phyloP scores from a whole-genome alignment of 2,888 invertebrate genomes.

The Lasioglossum leucozonium region DNA sequence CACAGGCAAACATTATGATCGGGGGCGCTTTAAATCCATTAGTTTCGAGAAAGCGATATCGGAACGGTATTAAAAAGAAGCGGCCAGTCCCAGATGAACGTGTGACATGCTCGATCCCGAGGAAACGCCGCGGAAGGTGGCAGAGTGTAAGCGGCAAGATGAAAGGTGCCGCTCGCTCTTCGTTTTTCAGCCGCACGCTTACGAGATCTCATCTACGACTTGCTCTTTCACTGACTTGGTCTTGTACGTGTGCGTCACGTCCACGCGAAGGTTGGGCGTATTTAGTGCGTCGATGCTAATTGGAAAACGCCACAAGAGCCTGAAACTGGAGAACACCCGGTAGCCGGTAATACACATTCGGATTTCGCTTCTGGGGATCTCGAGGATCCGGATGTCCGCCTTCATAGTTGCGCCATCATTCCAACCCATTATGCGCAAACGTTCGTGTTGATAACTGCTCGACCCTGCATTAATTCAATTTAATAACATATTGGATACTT shows the following conservation, averaged over 20 bases:
- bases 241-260: constrained; percentile 15
- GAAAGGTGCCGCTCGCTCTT: constrained; percentile 63
- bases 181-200: constrained; percentile 61
- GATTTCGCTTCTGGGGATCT: constrained; percentile 24
- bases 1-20: no score
- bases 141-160: constrained; percentile 69
- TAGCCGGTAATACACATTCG: constrained; percentile 46
- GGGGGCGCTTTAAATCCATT: not conserved
- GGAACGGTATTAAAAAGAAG: constrained; percentile 14
- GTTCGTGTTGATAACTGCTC: not conserved
- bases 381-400: constrained; percentile 52
- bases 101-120: not conserved
- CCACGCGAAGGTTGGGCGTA: constrained; percentile 49
- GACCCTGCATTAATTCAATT: not conserved
- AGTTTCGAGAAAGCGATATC: not conserved
- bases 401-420: not conserved
- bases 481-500: not conserved
- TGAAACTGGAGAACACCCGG: constrained; percentile 65
- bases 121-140: constrained; percentile 35
- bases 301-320: constrained; percentile 59
- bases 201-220: constrained; percentile 52
- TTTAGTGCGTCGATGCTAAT: constrained; percentile 72
- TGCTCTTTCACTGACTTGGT: constrained; percentile 12
- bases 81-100: constrained; percentile 23
- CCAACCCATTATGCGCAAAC: not conserved